Percentiles rank a stretch among this genome's conserved stretches.
phyloP scores from a whole-genome alignment of 2,797 vertebrate species.

The Pogoniulus pusillus region DNA sequence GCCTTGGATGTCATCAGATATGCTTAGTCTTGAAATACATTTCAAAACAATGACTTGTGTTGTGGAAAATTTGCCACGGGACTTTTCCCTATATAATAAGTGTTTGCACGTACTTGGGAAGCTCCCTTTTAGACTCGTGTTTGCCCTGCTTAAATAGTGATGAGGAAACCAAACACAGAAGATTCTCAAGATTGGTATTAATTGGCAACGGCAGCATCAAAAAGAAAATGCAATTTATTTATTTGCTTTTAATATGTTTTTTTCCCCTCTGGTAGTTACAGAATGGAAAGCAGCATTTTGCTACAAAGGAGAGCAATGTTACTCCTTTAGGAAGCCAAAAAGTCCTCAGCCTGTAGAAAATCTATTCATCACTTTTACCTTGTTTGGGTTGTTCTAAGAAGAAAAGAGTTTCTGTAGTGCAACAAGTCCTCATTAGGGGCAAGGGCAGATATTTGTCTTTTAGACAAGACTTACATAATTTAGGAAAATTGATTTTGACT shows the following conservation, averaged over 20 bases:
- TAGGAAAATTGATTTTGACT: not conserved
- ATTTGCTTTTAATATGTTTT: not conserved
- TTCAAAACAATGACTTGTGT: not conserved
- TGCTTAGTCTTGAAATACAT: conserved; percentile 3
- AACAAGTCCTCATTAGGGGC: not conserved
- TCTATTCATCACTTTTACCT: not conserved
- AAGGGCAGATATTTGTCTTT: not conserved
- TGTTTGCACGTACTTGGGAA: not conserved
- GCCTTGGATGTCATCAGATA: not conserved
- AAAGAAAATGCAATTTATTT: not conserved
- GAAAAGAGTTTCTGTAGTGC: not conserved
- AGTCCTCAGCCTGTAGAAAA: not conserved
- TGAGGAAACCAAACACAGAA: not conserved
- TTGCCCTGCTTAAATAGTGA: conserved; percentile 8
- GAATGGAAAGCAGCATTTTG: not conserved
- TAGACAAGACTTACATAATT: not conserved
- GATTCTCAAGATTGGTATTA: not conserved
- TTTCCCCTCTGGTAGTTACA: not conserved
- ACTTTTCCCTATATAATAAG: not conserved
- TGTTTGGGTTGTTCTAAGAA: not conserved
- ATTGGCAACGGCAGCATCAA: not conserved
- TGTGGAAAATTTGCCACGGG: conserved; percentile 11
- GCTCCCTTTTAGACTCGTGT: not conserved
- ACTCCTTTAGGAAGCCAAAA: not conserved
- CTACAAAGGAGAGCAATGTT: not conserved